Evolutionary conservation across 2,797 vertebrate genomes (phyloP).

Genomic region (Sebastes iracundus): DNA sequence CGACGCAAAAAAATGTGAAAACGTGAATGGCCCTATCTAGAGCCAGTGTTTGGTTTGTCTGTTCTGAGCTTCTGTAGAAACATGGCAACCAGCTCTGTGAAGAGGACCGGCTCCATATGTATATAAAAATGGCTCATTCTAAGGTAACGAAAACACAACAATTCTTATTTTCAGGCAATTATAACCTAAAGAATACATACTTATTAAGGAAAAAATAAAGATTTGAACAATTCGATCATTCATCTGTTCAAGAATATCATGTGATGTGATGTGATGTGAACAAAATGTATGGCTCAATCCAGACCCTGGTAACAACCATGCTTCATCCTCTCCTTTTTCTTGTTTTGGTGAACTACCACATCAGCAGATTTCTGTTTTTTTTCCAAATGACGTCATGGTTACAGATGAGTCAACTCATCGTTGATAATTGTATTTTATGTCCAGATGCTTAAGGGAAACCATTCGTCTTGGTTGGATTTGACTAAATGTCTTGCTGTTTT

Average conservation of each 20-base stretch:
- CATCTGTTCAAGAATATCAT: not conserved
- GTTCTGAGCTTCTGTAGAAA: not conserved
- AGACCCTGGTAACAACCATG: not conserved
- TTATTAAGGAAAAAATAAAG: too few species aligned
- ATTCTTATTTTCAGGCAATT: not conserved
- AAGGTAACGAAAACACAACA: not conserved
- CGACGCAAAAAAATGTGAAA: too few species aligned
- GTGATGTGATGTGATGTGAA: not conserved
- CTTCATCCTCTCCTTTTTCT: not conserved
- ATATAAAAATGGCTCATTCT: not conserved
- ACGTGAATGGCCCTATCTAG: too few species aligned
- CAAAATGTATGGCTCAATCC: not conserved
- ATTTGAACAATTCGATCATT: not conserved
- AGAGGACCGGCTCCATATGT: not conserved
- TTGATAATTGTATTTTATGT: conserved; percentile 30
- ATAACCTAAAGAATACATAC: not conserved
- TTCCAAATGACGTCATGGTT: too few species aligned
- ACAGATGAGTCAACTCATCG: not conserved
- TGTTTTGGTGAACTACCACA: conserved; percentile 18
- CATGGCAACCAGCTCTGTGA: too few species aligned
- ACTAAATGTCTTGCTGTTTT: conserved; percentile 12
- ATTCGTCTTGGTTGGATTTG: conserved; percentile 41
- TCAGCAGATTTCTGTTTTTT: conserved; percentile 9
- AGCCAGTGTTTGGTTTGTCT: not conserved
- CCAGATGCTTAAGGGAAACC: conserved; percentile 33